Conservation (phyloP, 2,888 invertebrate species). For the Dysmachus trigonus region DNA sequence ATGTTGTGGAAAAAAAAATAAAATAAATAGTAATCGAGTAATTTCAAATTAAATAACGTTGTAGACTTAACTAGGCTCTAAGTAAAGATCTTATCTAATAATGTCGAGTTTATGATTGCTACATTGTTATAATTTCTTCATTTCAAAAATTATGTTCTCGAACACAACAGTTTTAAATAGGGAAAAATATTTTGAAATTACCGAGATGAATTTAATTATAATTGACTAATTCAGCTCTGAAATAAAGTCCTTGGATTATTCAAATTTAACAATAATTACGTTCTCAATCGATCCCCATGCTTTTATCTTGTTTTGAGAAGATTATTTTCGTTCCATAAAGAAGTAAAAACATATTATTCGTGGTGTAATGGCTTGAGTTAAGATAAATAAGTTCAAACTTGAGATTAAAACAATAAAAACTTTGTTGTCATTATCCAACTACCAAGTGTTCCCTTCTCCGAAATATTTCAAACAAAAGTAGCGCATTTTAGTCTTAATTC, state of each 20-base stretch:
- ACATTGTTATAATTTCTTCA: not conserved
- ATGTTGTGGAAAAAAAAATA: constrained; percentile 39
- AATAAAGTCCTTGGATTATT: not conserved
- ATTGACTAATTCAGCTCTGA: not conserved
- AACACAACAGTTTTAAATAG: not conserved
- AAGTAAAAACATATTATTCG: no score
- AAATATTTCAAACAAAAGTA: not conserved
- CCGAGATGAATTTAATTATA: not conserved
- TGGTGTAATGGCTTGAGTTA: no score
- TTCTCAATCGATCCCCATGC: not conserved
- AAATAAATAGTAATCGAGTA: constrained; percentile 33
- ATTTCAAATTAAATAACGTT: constrained; percentile 32
- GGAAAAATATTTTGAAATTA: not conserved
- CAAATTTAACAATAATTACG: not conserved
- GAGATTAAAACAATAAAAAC: no score
- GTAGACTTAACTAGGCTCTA: constrained; percentile 18
- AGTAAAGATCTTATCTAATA: constrained; percentile 26
- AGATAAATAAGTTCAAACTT: no score
- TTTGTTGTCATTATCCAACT: not conserved
- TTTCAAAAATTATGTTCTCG: not conserved
- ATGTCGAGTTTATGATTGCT: not conserved
- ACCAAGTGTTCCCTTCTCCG: not conserved
- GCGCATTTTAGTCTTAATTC: no score
- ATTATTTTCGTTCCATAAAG: no score
- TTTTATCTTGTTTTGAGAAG: no score